These are phyloP conservation scores for Epirrhoe tristata DNA, from an alignment of 2,888 invertebrate species.

Conservation along the genomic window DNA sequence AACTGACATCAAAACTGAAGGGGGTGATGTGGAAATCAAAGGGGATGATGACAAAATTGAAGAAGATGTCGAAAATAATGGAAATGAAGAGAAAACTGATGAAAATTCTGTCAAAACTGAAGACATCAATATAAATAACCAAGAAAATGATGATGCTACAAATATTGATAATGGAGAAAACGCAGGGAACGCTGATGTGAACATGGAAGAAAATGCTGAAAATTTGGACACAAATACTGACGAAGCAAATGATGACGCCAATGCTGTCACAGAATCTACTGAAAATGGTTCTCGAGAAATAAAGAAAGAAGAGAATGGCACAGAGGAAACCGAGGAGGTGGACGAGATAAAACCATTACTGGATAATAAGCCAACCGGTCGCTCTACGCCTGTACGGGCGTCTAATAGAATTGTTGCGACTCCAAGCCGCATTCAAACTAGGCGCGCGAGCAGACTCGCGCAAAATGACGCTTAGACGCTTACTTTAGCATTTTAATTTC, in stretches of 20 bases:
- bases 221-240: not conserved
- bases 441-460: constrained; percentile 63
- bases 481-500: not conserved
- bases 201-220: not conserved
- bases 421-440: constrained; percentile 62
- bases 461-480: constrained; percentile 44
- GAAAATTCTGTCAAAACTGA: not conserved
- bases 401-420: constrained; percentile 60
- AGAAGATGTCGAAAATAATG: constrained; percentile 14
- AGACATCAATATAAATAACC: not conserved
- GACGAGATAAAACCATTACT: constrained; percentile 37
- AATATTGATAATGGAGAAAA: not conserved
- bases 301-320: constrained; percentile 25
- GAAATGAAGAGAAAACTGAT: constrained; percentile 14
- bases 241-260: constrained; percentile 5
- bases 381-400: constrained; percentile 55
- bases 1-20: constrained; percentile 6
- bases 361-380: constrained; percentile 40
- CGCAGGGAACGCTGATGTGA: not conserved
- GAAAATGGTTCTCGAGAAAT: constrained; percentile 11
- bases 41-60: not conserved
- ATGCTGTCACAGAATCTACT: not conserved
- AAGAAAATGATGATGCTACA: not conserved
- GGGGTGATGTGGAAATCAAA: constrained; percentile 11
- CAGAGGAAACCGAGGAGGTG: constrained; percentile 18